Evolutionary conservation across 2,113 vertebrate species (phyloP).

Genomic region (Leptobrachium leishanense): DNA sequence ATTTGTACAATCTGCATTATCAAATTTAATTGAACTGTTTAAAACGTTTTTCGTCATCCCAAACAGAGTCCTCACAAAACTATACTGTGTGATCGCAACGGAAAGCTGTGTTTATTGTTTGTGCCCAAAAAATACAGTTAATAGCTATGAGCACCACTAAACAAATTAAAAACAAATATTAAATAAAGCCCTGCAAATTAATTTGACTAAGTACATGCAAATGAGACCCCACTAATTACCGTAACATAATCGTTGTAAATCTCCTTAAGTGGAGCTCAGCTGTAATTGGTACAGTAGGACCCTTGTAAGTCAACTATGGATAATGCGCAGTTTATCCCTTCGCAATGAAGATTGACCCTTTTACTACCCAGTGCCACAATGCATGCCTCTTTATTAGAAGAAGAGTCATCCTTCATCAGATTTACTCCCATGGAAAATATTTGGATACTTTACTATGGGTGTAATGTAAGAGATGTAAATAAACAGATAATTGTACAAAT

Average conservation of each 20-base stretch:
- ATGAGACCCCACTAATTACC: slow-evolving; percentile 44
- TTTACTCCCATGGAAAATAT: too few species aligned
- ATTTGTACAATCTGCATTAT: slow-evolving; percentile 32
- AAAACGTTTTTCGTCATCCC: not conserved
- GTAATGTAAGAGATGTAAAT: too few species aligned
- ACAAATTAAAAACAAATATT: slow-evolving; percentile 40
- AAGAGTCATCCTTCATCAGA: too few species aligned
- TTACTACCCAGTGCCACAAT: not conserved
- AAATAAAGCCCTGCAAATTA: slow-evolving; percentile 44
- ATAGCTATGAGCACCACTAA: slow-evolving; percentile 24
- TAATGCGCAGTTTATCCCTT: slow-evolving; percentile 35
- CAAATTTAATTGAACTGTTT: slow-evolving; percentile 56
- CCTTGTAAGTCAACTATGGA: slow-evolving; percentile 29
- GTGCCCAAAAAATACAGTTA: not conserved
- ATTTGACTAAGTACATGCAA: slow-evolving; percentile 49
- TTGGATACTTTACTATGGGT: too few species aligned
- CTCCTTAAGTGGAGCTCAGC: slow-evolving; percentile 45
- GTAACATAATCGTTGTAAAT: slow-evolving; percentile 43
- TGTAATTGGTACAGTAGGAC: slow-evolving; percentile 48
- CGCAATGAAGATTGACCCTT: slow-evolving; percentile 25
- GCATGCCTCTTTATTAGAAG: too few species aligned
- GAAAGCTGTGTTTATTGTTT: not conserved
- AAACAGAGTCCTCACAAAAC: too few species aligned
- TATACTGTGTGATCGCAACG: too few species aligned
- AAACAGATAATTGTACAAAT: too few species aligned